Evolutionary conservation across 1,140 invertebrate genomes (phyloP).

Genomic region (Pteromalus puparum): DNA sequence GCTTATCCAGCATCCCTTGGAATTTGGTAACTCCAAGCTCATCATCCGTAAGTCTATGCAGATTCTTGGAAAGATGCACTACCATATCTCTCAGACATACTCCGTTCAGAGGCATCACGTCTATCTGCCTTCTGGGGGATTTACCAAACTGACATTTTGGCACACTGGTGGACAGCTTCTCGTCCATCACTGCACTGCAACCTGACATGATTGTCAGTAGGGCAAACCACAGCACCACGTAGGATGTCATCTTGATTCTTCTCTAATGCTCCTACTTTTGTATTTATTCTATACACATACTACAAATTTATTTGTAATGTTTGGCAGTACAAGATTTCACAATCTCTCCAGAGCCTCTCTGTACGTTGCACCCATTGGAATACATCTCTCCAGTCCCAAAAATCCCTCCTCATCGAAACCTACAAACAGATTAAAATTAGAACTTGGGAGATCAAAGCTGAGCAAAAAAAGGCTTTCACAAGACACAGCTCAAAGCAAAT

Average conservation of each 20-base stretch:
- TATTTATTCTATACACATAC: background rate
- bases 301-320: conserved; percentile 21
- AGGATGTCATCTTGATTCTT: conserved; percentile 25
- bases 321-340: background rate
- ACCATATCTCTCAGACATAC: conserved; percentile 70
- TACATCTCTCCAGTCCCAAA: conserved; percentile 6
- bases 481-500: background rate
- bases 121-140: conserved; percentile 68
- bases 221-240: background rate
- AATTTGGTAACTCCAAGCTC: conserved; percentile 69
- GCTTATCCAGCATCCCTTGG: conserved; percentile 66
- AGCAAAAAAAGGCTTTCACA: background rate
- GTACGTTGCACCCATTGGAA: background rate
- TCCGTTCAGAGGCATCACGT: conserved; percentile 66
- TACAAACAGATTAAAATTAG: background rate
- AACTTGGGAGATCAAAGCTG: background rate
- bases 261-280: background rate
- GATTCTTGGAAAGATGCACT: conserved; percentile 63
- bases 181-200: conserved; percentile 32
- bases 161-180: conserved; percentile 8
- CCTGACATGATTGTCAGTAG: conserved; percentile 1
- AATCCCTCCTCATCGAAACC: background rate
- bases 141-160: conserved; percentile 66
- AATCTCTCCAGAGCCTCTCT: background rate
- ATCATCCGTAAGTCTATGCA: conserved; percentile 65